Conservation (phyloP, 2,113 vertebrate genomes). For the Camelus bactrianus region DNA sequence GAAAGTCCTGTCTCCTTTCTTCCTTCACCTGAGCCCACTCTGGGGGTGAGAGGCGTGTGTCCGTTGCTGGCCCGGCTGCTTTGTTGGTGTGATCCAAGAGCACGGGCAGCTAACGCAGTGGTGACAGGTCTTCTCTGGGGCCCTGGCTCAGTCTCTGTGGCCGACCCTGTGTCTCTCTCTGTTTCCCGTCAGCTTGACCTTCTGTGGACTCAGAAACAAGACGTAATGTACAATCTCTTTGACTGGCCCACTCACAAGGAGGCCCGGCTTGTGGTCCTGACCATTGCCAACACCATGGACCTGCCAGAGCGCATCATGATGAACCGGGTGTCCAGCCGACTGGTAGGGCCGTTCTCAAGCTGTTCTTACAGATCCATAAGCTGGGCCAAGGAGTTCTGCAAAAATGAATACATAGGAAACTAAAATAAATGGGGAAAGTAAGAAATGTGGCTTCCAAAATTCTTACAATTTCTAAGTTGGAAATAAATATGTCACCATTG, state of each 20-base stretch:
- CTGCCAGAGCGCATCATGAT: constrained; percentile 98
- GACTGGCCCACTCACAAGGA: constrained; percentile 96
- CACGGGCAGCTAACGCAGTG: not conserved
- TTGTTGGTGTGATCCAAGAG: not conserved
- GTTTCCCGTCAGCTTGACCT: constrained; percentile 92
- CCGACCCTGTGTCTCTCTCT: not conserved
- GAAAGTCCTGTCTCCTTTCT: not conserved
- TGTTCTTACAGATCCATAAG: not conserved
- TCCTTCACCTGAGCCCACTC: not conserved
- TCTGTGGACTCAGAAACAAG: constrained; percentile 97
- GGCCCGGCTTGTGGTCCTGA: constrained; percentile 94
- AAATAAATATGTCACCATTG: constrained; percentile 14
- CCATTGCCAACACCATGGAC: constrained; percentile 99
- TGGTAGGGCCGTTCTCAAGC: constrained; percentile 87
- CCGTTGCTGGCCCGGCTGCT: not conserved
- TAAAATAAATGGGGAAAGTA: not conserved
- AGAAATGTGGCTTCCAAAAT: constrained; percentile 24
- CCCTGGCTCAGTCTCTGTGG: not conserved
- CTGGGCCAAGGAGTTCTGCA: not conserved
- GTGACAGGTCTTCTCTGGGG: not conserved
- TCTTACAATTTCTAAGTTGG: not conserved
- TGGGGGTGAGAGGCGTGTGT: not conserved
- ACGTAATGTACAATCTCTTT: constrained; percentile 97
- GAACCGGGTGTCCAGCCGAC: constrained; percentile 95
- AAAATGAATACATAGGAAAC: not conserved